Conservation (phyloP, 2,888 invertebrate genomes). For the Athripsodes cinereus region DNA sequence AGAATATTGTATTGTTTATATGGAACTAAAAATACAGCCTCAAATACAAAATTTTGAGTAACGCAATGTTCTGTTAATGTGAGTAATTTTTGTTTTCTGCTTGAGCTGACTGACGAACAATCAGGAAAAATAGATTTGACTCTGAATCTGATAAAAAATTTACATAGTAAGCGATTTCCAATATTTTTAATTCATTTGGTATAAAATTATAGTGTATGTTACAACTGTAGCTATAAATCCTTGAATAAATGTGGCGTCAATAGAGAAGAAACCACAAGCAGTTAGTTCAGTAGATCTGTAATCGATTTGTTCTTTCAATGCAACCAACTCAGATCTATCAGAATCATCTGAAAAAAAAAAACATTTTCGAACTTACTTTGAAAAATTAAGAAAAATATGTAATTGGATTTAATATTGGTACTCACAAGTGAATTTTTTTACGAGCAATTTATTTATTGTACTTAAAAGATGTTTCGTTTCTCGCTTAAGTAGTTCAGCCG, state of each 20-base stretch:
- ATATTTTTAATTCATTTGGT: not conserved
- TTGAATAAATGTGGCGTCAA: not conserved
- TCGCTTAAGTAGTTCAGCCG: not conserved
- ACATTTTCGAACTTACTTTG: too few relatives aligned
- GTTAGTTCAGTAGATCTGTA: not conserved
- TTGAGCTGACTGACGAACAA: too few relatives aligned
- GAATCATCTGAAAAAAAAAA: not conserved
- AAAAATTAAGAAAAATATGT: not conserved
- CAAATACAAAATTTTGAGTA: too few relatives aligned
- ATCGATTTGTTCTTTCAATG: not conserved
- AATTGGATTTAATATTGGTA: not conserved
- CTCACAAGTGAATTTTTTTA: not conserved
- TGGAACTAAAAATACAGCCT: too few relatives aligned
- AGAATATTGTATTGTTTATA: too few relatives aligned
- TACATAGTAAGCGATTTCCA: too few relatives aligned
- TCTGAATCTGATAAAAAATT: too few relatives aligned
- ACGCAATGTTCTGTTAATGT: too few relatives aligned
- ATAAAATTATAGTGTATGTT: not conserved
- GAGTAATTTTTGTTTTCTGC: too few relatives aligned
- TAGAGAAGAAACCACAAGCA: slow-evolving; percentile 1
- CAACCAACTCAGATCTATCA: not conserved
- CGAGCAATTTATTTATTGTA: not conserved
- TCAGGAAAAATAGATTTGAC: too few relatives aligned
- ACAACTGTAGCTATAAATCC: not conserved
- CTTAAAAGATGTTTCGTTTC: not conserved